Evolutionary conservation across 2,113 vertebrate species (phyloP), one percentile per base, ranked within the genome.

Genomic region (Syngnathus scovelli): DNA sequence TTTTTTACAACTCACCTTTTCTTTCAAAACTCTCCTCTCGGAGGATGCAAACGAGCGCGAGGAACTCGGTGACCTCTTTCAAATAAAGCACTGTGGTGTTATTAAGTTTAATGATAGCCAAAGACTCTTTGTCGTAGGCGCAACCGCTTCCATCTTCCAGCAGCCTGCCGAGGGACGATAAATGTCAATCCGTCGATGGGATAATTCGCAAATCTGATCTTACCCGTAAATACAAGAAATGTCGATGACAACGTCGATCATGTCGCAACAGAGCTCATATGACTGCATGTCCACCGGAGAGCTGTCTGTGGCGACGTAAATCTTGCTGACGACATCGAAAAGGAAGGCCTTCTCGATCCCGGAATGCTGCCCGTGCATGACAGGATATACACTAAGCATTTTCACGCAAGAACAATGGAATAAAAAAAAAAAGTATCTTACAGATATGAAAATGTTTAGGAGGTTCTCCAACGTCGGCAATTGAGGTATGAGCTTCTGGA

Each of bases 41-140:
- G 88, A 98, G 95, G 86, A 98, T 98, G 89, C 96, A 98, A 77
- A 98, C 96, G 55, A 98, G 90, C 1, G 95, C 95, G 61, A 98
- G 92, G 90, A 98, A 98, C 86, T 94, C 96, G 39, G 96, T 99
- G 83, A 99, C 96, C 88, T 99, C 96, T 85, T 98, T 98, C 88
- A 98, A 89, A 88, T 98, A 98, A 68, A 99, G 92, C 72, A 98
- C 96, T 0, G 96, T 98, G 75, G 95, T 96, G 83, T 98, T 99
- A 90, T 98, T 98, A 74, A 99, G 94, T 86, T 95, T 98, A 89
- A 99, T 99, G 90, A 98, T 96, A 61, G 95, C 96, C 94, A 95
- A 90, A 60, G 96, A 99, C 77, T 96, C 96, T 63, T 95, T 95
- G 86, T 99, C 96, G 55, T 95, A 99, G 41, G 95, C 96, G 74